phyloP scores from a whole-genome alignment of 2,113 vertebrate species.

The Lontra canadensis region DNA sequence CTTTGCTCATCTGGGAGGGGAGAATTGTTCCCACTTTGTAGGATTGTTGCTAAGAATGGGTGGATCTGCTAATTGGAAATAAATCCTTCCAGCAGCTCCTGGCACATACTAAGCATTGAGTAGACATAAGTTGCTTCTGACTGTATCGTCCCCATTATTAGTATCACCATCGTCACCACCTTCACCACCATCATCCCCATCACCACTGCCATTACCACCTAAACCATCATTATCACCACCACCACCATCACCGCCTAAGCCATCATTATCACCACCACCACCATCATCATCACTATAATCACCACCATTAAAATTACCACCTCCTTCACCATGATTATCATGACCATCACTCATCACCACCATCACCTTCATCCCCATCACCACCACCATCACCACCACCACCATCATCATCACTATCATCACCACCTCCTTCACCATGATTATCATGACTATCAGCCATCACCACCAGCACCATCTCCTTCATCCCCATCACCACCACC shows the following conservation, averaged over 20 bases:
- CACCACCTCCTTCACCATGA: rapidly evolving
- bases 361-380: rapidly evolving
- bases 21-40: no score
- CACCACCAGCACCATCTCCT: rapidly evolving
- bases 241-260: no score
- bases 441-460: rapidly evolving
- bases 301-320: background rate
- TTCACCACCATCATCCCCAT: background rate
- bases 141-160: rapidly evolving
- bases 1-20: background rate
- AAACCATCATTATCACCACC: rapidly evolving
- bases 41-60: background rate
- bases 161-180: background rate
- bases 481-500: background rate
- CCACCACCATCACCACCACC: background rate
- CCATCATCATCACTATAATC: no score
- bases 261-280: background rate
- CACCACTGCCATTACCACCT: rapidly evolving
- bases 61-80: background rate
- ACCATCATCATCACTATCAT: no score
- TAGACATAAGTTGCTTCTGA: background rate
- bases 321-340: no score
- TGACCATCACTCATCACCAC: background rate
- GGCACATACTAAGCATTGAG: rapidly evolving
- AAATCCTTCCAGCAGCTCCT: no score